Percentiles rank a stretch among this genome's conserved stretches.
phyloP scores from a whole-genome alignment of 1,140 invertebrate species.

The Panagrolaimus sp. region DNA sequence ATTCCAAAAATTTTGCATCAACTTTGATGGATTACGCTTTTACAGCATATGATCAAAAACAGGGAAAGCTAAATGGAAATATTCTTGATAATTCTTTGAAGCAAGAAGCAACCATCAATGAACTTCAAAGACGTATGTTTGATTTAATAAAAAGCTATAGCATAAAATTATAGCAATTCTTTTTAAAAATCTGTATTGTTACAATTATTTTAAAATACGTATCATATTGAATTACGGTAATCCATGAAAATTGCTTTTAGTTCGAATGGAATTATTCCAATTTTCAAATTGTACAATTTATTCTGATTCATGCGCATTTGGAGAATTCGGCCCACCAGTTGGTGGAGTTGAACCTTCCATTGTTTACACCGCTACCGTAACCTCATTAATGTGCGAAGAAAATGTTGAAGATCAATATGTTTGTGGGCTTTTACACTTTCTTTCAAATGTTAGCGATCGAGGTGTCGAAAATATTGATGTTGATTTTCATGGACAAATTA shows the following conservation, averaged over 20 bases:
- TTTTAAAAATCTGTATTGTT: too few species aligned
- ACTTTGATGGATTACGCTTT: background rate
- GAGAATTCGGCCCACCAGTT: background rate
- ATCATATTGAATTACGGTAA: background rate
- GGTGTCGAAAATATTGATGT: background rate
- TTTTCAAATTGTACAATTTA: background rate
- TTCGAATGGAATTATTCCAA: background rate
- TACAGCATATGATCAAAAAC: background rate
- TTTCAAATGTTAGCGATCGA: background rate
- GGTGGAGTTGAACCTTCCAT: background rate
- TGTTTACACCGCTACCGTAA: background rate
- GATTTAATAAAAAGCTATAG: too few species aligned
- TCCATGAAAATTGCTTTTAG: background rate
- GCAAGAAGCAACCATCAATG: background rate
- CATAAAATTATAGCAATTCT: too few species aligned
- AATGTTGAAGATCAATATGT: background rate
- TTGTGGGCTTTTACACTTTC: background rate
- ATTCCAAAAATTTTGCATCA: background rate
- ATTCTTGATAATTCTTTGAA: background rate
- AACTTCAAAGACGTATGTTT: background rate
- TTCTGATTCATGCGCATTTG: background rate
- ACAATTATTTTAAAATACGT: too few species aligned
- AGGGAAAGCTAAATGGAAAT: background rate
- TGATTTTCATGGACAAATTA: constrained; percentile 11
- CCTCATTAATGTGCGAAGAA: background rate